A percentile compares a stretch with the other conserved stretches of the same genome.
Evolutionary conservation across 2,113 vertebrate species (phyloP).

Genomic region (Ciconia boyciana): DNA sequence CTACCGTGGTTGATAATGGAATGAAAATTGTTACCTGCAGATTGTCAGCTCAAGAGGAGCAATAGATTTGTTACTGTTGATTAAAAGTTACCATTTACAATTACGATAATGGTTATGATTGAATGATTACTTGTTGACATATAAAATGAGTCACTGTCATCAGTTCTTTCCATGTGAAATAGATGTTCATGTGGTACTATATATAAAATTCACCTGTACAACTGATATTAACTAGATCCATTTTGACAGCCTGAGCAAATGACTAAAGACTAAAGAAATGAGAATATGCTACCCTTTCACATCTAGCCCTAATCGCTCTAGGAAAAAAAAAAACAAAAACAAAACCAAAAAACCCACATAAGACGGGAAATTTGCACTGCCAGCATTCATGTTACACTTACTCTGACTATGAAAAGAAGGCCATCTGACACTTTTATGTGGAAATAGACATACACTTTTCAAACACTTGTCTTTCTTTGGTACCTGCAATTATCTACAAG

Average conservation of each 20-base stretch:
- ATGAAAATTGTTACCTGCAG: background rate
- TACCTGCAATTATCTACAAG: background rate
- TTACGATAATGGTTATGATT: background rate
- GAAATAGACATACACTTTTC: background rate
- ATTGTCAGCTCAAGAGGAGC: background rate
- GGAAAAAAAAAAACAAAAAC: background rate
- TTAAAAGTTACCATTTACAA: background rate
- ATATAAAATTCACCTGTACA: background rate
- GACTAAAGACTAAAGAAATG: background rate
- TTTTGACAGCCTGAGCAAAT: background rate
- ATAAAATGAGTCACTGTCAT: background rate
- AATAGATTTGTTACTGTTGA: background rate
- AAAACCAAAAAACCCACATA: rapidly evolving
- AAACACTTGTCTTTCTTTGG: background rate
- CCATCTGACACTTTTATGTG: background rate
- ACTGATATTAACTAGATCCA: background rate
- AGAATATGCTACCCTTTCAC: background rate
- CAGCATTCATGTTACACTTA: background rate
- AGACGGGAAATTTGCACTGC: background rate
- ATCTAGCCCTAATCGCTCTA: background rate
- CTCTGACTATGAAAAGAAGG: background rate
- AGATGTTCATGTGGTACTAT: background rate
- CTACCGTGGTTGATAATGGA: background rate
- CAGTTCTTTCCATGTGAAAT: background rate
- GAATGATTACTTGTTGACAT: background rate